These are phyloP conservation scores for Melinaea menophilus DNA, from an alignment of 2,888 invertebrate genomes.

Conservation along the genomic window DNA sequence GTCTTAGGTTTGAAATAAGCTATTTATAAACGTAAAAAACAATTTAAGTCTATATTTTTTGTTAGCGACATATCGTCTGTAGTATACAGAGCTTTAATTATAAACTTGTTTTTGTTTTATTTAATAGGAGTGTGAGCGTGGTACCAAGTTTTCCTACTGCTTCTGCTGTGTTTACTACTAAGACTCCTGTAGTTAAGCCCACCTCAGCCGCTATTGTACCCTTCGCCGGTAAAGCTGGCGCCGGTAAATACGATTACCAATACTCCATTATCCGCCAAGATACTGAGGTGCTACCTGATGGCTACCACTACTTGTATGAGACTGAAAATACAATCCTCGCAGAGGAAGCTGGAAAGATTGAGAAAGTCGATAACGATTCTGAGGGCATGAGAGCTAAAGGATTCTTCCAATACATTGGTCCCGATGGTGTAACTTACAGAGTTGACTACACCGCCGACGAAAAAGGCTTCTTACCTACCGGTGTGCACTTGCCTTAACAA, in stretches of 20 bases:
- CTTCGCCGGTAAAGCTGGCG: conserved; percentile 22
- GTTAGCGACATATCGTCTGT: no score
- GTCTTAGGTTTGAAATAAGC: no score
- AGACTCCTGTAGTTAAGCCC: conserved; percentile 22
- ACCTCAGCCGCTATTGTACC: conserved; percentile 28
- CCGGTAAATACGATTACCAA: conserved; percentile 57
- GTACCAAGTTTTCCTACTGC: conserved; percentile 1
- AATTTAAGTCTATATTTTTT: no score
- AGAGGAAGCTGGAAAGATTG: conserved; percentile 64
- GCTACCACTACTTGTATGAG: conserved; percentile 71
- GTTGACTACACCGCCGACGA: conserved; percentile 72
- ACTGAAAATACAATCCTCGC: conserved; percentile 73
- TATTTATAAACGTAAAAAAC: no score
- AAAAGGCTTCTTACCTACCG: conserved; percentile 61
- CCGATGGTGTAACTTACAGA: conserved; percentile 68
- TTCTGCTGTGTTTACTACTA: conserved; percentile 11
- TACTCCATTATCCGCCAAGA: conserved; percentile 68
- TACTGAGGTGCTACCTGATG: conserved; percentile 52
- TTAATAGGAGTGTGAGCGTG: neutral
- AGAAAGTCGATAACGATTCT: conserved; percentile 51
- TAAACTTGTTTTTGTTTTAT: neutral
- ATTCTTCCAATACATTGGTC: conserved; percentile 65
- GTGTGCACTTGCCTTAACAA: conserved; percentile 58
- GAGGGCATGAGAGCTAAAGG: conserved; percentile 59
- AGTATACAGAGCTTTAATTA: neutral